phyloP scores from a whole-genome alignment of 2,797 vertebrate species.

The Champsocephalus gunnari region DNA sequence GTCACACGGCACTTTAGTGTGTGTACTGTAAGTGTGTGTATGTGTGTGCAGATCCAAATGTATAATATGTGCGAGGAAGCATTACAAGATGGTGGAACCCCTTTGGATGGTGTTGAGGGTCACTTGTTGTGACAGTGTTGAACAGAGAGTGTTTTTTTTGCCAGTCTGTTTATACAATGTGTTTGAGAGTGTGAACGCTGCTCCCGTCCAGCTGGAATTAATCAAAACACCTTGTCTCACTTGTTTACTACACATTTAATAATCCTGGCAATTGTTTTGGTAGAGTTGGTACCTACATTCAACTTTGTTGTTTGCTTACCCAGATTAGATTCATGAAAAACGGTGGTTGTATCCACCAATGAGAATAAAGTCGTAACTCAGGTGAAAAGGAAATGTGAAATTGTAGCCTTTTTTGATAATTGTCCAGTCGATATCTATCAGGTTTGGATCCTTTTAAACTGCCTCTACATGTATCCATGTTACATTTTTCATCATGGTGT shows the following conservation, averaged over 20 bases:
- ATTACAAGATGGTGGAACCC: conserved; percentile 4
- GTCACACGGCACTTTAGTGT: conserved; percentile 18
- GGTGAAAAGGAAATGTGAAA: background rate
- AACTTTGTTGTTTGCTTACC: background rate
- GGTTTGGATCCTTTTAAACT: background rate
- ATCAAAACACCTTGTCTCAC: conserved; percentile 7
- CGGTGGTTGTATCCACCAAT: background rate
- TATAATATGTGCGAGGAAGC: background rate
- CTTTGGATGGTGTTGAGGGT: conserved; percentile 4
- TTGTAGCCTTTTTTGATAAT: background rate
- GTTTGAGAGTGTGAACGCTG: conserved; percentile 22
- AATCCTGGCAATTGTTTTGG: background rate
- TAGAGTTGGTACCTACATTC: background rate
- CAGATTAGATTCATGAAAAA: background rate
- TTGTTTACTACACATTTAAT: conserved; percentile 3
- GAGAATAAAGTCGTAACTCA: too few relatives aligned
- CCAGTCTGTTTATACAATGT: background rate
- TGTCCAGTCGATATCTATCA: background rate
- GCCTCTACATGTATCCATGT: background rate
- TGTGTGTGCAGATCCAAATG: conserved; percentile 17
- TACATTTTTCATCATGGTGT: background rate
- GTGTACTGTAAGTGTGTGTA: background rate
- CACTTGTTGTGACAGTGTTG: conserved; percentile 20
- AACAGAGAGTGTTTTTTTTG: conserved; percentile 7
- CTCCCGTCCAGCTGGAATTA: conserved; percentile 19